A percentile compares a stretch with the other conserved stretches of the same genome.
These are phyloP conservation scores for Notoglanidium macrostoma DNA, from an alignment of 2,797 vertebrate genomes.

Conservation along the genomic window DNA sequence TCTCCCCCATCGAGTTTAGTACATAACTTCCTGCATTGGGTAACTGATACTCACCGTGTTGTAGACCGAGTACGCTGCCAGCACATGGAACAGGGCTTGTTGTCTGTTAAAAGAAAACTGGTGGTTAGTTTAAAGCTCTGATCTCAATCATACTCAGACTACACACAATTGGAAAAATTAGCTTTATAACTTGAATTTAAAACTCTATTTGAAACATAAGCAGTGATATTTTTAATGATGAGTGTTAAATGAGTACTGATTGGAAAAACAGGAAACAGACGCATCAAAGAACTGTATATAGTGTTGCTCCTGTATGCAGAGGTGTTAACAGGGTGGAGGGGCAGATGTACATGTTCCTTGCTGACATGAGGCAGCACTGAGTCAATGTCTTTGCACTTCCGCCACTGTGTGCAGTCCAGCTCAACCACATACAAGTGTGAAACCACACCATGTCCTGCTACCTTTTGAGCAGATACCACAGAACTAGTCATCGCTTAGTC, in stretches of 20 bases:
- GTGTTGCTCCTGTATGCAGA: constrained; percentile 19
- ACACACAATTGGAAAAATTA: not conserved
- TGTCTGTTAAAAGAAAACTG: constrained; percentile 74
- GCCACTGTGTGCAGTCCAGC: constrained; percentile 4
- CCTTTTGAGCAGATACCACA: not conserved
- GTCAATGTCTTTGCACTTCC: constrained; percentile 19
- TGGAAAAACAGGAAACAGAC: constrained; percentile 32
- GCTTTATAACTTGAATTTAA: not conserved
- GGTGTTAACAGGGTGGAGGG: constrained; percentile 5
- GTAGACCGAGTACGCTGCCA: constrained; percentile 89
- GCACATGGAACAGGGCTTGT: constrained; percentile 86
- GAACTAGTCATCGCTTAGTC: not conserved
- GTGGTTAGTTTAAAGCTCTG: not conserved
- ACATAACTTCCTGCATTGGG: constrained; percentile 43
- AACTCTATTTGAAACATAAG: not conserved
- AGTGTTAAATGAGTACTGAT: not conserved
- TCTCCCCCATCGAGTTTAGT: constrained; percentile 22
- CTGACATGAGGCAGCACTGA: constrained; percentile 11
- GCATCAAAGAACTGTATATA: not conserved
- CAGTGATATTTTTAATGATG: not conserved
- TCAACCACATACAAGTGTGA: constrained; percentile 32
- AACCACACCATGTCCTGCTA: constrained; percentile 11
- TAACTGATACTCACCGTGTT: constrained; percentile 82
- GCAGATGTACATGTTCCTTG: not conserved
- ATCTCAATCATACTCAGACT: not conserved